Percentiles rank a stretch among this genome's conserved stretches.
phyloP scores from a whole-genome alignment of 2,113 vertebrate genomes.

The Caretta caretta region DNA sequence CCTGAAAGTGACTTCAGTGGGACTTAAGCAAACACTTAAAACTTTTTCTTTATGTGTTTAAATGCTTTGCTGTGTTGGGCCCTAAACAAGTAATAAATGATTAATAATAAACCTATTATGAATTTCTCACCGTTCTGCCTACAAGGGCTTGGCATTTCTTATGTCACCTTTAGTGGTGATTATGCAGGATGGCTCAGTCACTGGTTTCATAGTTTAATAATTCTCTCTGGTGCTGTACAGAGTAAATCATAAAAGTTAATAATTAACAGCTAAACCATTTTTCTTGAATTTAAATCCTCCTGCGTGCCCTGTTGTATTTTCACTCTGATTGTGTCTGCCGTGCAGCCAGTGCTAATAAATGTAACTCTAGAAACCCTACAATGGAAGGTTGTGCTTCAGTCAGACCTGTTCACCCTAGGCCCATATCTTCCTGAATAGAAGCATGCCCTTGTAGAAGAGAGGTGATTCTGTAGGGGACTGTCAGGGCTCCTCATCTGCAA shows the following conservation, averaged over 20 bases:
- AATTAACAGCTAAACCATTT: neutral
- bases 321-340: too few relatives aligned
- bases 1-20: neutral
- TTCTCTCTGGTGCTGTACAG: neutral
- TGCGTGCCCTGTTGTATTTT: neutral
- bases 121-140: neutral
- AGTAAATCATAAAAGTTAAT: neutral
- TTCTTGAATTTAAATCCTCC: accelerated
- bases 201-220: neutral
- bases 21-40: accelerated
- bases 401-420: neutral
- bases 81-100: neutral
- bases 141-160: neutral
- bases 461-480: neutral
- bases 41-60: neutral
- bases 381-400: too few relatives aligned
- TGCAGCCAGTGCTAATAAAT: neutral
- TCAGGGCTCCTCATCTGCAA: neutral
- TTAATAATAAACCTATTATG: neutral
- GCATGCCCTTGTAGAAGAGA: neutral
- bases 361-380: neutral
- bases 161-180: neutral
- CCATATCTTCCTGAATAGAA: neutral
- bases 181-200: neutral
- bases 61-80: accelerated